Evolutionary conservation across 1,140 invertebrate genomes (phyloP).

Genomic region (Aphaenogaster floridana): DNA sequence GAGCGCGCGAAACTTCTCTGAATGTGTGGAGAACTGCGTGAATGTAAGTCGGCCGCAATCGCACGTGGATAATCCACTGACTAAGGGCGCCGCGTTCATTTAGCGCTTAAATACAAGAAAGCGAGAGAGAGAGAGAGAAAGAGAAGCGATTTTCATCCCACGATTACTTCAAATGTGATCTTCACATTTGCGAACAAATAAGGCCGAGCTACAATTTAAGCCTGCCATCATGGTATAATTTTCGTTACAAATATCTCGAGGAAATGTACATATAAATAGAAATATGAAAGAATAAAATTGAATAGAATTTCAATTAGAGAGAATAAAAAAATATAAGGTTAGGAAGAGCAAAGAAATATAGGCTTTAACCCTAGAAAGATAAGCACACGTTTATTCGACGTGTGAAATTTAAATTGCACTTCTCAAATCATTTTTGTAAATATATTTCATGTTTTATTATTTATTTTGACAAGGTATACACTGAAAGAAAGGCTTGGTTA

Average conservation of each 20-base stretch:
- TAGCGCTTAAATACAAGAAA: slow-evolving; percentile 32
- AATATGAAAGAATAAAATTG: background rate
- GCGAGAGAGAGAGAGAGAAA: background rate
- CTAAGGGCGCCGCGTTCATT: slow-evolving; percentile 21
- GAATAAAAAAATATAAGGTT: background rate
- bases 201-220: background rate
- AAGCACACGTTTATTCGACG: no score
- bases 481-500: no score
- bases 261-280: background rate
- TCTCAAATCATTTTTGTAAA: no score
- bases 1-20: slow-evolving; percentile 36
- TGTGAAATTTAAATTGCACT: no score
- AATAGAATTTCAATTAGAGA: background rate
- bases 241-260: background rate
- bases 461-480: no score
- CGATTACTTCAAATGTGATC: slow-evolving; percentile 1
- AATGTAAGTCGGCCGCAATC: slow-evolving; percentile 49
- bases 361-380: no score
- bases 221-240: background rate
- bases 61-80: slow-evolving; percentile 50
- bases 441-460: no score
- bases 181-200: background rate
- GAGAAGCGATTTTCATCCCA: background rate
- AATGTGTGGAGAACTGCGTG: slow-evolving; percentile 21
- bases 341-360: no score